Evolutionary conservation across 2,888 invertebrate genomes (phyloP).

Genomic region (Eutolmus rufibarbis): DNA sequence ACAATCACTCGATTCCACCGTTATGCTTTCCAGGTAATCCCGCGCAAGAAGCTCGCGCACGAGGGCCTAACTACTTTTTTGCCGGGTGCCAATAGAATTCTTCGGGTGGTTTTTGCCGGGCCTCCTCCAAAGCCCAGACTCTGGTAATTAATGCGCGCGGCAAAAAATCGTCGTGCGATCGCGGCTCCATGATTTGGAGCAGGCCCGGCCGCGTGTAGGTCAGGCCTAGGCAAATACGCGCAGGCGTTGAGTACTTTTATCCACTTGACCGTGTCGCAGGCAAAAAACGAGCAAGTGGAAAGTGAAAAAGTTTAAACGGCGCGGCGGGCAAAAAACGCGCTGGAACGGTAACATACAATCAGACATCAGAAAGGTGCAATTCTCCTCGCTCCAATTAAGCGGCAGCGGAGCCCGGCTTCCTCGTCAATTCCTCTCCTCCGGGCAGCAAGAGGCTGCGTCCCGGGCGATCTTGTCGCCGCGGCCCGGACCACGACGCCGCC

Average conservation of each 20-base stretch:
- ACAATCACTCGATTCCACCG: not conserved
- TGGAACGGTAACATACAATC: slow-evolving; percentile 38
- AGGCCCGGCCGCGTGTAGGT: slow-evolving; percentile 5
- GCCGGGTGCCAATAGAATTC: not conserved
- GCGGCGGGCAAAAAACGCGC: slow-evolving; percentile 10
- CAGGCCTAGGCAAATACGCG: slow-evolving; percentile 31
- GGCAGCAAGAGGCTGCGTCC: not conserved
- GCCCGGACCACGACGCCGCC: not conserved
- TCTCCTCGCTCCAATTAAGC: slow-evolving; percentile 42
- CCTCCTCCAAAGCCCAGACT: not conserved
- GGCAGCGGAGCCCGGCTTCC: slow-evolving; percentile 7
- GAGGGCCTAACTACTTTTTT: not conserved
- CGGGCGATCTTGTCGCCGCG: not conserved
- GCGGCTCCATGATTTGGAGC: not conserved
- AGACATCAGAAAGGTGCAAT: slow-evolving; percentile 41
- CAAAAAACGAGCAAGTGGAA: not conserved
- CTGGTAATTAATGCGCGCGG: not conserved
- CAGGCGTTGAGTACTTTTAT: slow-evolving; percentile 38
- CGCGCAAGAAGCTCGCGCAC: slow-evolving; percentile 1
- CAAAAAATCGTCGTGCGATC: not conserved
- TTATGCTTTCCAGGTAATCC: not conserved
- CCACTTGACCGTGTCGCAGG: not conserved
- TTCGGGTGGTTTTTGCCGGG: not conserved
- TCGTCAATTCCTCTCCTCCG: slow-evolving; percentile 1
- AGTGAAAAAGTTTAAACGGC: slow-evolving; percentile 2